phyloP scores from a whole-genome alignment of 2,888 invertebrate genomes.

The Linnaemya vulpina region DNA sequence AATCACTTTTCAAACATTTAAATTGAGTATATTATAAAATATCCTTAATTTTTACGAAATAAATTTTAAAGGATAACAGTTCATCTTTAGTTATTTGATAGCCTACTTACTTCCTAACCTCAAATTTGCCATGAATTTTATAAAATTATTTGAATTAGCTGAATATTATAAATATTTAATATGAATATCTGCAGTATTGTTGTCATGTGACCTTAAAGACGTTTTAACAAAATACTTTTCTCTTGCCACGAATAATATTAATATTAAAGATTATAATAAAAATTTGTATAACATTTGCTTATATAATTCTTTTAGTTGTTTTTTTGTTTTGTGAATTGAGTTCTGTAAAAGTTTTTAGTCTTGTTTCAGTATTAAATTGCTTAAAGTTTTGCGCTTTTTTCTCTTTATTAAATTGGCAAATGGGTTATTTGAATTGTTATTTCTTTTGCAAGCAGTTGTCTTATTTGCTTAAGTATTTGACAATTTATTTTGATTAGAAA shows the following conservation, averaged over 20 bases:
- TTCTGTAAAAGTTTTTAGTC: background rate
- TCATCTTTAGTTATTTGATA: too few relatives aligned
- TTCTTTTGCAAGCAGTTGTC: background rate
- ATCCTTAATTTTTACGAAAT: too few relatives aligned
- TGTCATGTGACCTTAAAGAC: background rate
- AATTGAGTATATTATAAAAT: too few relatives aligned
- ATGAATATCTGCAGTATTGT: background rate
- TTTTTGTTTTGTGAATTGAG: background rate
- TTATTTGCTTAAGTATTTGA: background rate
- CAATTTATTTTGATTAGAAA: background rate
- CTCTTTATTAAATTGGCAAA: background rate
- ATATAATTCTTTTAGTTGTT: background rate
- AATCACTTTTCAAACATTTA: too few relatives aligned
- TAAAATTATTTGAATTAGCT: too few relatives aligned
- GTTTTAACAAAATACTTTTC: background rate
- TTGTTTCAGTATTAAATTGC: background rate
- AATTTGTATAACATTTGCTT: background rate
- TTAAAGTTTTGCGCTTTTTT: constrained; percentile 4
- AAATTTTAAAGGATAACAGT: too few relatives aligned
- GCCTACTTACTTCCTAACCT: too few relatives aligned
- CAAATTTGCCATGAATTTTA: too few relatives aligned
- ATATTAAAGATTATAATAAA: background rate
- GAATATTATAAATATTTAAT: background rate
- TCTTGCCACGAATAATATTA: background rate
- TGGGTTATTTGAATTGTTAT: constrained; percentile 7